phyloP scores from a whole-genome alignment of 1,140 invertebrate genomes.

The Planococcus citri region DNA sequence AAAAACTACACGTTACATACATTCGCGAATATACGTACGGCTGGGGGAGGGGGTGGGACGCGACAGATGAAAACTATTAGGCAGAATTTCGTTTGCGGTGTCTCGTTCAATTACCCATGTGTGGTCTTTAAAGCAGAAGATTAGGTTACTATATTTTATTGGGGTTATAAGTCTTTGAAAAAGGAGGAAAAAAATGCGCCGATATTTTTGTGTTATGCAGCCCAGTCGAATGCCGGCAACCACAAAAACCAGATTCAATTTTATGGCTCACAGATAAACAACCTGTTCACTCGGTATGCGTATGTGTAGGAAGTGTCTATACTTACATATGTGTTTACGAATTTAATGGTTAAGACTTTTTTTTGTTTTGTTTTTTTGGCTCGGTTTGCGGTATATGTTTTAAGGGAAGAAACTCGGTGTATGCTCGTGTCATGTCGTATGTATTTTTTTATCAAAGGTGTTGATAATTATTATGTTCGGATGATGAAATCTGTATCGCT shows the following conservation, averaged over 20 bases:
- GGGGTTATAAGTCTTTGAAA: not conserved
- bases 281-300: not conserved
- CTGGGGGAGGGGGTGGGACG: too few species aligned
- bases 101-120: constrained; percentile 2
- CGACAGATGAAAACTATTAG: not conserved
- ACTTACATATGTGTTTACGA: not conserved
- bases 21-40: too few species aligned
- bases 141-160: constrained; percentile 1
- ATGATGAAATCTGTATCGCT: not conserved
- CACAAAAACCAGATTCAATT: constrained; percentile 1
- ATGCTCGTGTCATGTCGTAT: too few species aligned
- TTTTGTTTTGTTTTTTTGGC: not conserved
- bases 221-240: not conserved
- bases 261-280: constrained; percentile 6
- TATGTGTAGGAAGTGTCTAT: constrained; percentile 6
- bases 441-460: not conserved
- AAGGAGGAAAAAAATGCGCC: not conserved
- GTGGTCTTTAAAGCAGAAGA: not conserved
- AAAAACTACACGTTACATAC: too few species aligned
- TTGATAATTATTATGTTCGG: not conserved
- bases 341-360: not conserved
- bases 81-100: not conserved
- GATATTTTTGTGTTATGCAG: not conserved
- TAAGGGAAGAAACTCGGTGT: too few species aligned
- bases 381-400: not conserved